Evolutionary conservation across 1,140 invertebrate species (phyloP), one percentile per base, ranked within the genome.

Genomic region (Zaprionus taronus): DNA sequence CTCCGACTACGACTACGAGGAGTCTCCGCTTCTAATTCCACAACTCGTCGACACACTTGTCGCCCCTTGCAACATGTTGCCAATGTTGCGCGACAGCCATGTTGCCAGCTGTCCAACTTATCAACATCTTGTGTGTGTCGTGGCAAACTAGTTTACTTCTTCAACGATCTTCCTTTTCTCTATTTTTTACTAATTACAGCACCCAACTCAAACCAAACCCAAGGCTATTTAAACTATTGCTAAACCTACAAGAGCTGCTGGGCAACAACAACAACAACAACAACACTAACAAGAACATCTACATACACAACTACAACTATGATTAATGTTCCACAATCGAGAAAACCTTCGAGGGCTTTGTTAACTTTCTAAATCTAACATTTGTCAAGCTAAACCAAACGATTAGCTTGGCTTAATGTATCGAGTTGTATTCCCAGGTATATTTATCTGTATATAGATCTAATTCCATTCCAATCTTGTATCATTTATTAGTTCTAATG

Each of bases 51-150:
- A 77, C 80, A 72, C 62, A 74, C 62, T 79, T 66, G 71, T 70
- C 62, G 67, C 47, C 61, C 61, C 38, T 79, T 82, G 80, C 80
- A 82, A 76, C 80, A 79, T 82, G 75, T 83, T 82, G 80, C 78
- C 36, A 75, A 73, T 58, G 63, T 34, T 34, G 31, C 2, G 44
- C 56, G 64, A 28, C 61, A 41, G 64, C 47, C 47, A 68, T 74
- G 72, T 69, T 60, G 71, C 71, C 41, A 53, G 36, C 51, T 47
- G 65, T 63, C 51, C 22, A 67, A 69, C 79, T 72, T 87, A 70
- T 84, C 75, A 80, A 69, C 83, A 81, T 81, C 57, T 47, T 11
- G 56, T 65, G 53, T 11, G 56, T 65, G 53, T 34, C 17, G 38
- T 51, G 66, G 17, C 53, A 76, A 61, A 65, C 68, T 65, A 76